Evolutionary conservation across 1,140 invertebrate genomes (phyloP).

Genomic region (Drosophila lacertosa): DNA sequence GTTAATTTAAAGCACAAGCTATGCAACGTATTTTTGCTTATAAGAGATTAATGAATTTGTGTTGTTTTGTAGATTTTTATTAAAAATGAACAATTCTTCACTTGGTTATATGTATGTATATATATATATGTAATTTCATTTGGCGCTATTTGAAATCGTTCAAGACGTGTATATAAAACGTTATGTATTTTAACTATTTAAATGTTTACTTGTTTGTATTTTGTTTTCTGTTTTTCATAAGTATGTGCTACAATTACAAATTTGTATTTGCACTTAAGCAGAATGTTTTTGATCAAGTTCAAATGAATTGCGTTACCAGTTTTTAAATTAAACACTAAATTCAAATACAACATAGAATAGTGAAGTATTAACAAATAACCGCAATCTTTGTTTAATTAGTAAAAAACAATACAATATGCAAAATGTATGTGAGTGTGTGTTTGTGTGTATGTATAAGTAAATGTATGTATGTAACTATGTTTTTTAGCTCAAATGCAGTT

Average conservation of each 20-base stretch:
- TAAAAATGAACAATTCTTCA: constrained; percentile 68
- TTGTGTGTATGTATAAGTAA: constrained; percentile 22
- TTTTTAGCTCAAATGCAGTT: constrained; percentile 69
- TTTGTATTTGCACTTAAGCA: constrained; percentile 36
- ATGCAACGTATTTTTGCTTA: neutral
- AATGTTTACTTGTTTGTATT: constrained; percentile 17
- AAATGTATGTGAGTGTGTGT: constrained; percentile 24
- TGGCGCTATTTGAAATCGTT: constrained; percentile 72
- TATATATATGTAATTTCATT: constrained; percentile 71
- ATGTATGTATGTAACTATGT: constrained; percentile 37
- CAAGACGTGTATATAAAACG: constrained; percentile 61
- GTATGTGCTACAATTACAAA: constrained; percentile 35
- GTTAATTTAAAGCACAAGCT: neutral
- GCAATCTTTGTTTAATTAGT: constrained; percentile 40
- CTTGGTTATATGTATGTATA: constrained; percentile 42
- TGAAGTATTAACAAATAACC: constrained; percentile 53
- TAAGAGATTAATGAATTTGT: constrained; percentile 18
- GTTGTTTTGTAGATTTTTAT: constrained; percentile 50
- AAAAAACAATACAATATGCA: constrained; percentile 67
- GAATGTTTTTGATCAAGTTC: constrained; percentile 34
- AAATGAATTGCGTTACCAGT: constrained; percentile 26
- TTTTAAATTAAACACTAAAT: constrained; percentile 24
- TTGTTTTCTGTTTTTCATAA: constrained; percentile 3
- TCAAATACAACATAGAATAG: constrained; percentile 35
- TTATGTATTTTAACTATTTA: constrained; percentile 45